These are phyloP conservation scores for Chionis minor DNA, from an alignment of 2,113 vertebrate species.

Conservation along the genomic window DNA sequence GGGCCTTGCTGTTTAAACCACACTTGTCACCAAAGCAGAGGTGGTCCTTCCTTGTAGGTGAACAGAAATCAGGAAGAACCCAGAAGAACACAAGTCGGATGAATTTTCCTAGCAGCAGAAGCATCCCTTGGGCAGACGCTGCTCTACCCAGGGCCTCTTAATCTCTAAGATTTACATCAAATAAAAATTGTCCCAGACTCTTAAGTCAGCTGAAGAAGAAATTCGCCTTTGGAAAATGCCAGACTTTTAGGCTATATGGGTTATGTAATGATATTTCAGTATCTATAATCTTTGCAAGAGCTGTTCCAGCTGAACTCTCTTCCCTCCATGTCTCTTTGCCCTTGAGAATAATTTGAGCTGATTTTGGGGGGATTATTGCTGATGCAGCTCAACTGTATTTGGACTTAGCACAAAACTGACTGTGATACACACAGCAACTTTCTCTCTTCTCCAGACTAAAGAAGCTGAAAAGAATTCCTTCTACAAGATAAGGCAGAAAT, in stretches of 20 bases:
- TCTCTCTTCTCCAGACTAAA: neutral
- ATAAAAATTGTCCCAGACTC: neutral
- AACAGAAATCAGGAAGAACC: neutral
- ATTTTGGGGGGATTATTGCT: neutral
- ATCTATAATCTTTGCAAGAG: neutral
- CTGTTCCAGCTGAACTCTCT: neutral
- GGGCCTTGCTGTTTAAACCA: no score
- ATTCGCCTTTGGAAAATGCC: neutral
- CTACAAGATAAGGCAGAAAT: neutral
- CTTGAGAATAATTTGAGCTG: neutral
- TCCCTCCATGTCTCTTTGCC: accelerated
- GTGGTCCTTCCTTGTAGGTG: neutral
- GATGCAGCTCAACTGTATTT: neutral
- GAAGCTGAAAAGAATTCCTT: neutral
- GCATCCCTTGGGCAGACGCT: neutral
- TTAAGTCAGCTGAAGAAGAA: neutral
- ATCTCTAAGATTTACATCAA: neutral
- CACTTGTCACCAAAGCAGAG: neutral
- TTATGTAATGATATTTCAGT: neutral
- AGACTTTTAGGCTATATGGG: neutral
- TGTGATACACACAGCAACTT: neutral
- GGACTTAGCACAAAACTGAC: neutral
- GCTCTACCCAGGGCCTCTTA: neutral
- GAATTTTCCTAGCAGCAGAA: neutral
- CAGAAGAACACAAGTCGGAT: neutral